These are phyloP conservation scores for Fragum fragum DNA, from an alignment of 2,888 invertebrate species.

Conservation along the genomic window DNA sequence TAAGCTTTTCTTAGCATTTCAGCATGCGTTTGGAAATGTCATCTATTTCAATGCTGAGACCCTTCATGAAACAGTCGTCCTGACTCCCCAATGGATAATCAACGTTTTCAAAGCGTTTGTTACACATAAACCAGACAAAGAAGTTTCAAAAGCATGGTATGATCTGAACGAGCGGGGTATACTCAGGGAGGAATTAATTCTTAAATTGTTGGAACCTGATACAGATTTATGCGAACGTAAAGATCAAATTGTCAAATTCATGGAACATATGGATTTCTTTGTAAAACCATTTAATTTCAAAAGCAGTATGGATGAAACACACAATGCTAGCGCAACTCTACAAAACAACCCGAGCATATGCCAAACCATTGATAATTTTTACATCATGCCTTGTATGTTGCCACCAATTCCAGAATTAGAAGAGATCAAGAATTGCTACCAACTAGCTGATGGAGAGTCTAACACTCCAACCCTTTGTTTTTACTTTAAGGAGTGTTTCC, in stretches of 20 bases:
- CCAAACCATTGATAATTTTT: neutral
- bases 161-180: neutral
- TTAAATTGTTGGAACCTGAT: neutral
- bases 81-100: constrained; percentile 61
- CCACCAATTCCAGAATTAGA: neutral
- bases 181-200: neutral
- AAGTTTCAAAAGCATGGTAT: neutral
- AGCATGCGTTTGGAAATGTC: constrained; percentile 54
- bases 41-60: constrained; percentile 47
- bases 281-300: neutral
- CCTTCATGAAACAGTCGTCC: constrained; percentile 31
- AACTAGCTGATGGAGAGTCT: neutral
- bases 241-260: too few relatives aligned
- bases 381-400: constrained; percentile 1
- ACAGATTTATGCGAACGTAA: too few relatives aligned
- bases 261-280: constrained; percentile 14
- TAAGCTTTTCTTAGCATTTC: constrained; percentile 39
- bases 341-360: too few relatives aligned
- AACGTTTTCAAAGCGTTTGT: constrained; percentile 58
- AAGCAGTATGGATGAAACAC: too few relatives aligned
- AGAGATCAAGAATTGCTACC: neutral
- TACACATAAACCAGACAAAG: constrained; percentile 1
- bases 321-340: too few relatives aligned
- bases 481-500: neutral
- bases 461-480: neutral